Evolutionary conservation across 2,797 vertebrate genomes (phyloP), one percentile per base, ranked within the genome.

Genomic region (Tragopan temminckii): DNA sequence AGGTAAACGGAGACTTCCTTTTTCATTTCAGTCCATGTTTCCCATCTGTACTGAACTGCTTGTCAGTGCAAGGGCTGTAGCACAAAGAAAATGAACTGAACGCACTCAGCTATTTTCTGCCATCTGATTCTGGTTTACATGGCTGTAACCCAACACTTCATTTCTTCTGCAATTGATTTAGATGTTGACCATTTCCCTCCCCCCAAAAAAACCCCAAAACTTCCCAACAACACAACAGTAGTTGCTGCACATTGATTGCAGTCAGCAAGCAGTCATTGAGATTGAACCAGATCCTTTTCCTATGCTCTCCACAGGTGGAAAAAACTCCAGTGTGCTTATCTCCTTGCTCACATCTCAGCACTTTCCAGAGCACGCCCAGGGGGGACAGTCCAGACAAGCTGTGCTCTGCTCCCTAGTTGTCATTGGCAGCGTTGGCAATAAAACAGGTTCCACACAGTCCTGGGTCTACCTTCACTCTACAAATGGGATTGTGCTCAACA

Each of bases 41-140:
- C 78, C 85, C 52, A 36, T 36, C 71, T 12, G 5, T 31, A 50
- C 50, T 11, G 55, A 91, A 50, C 68, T 59, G 69, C 52, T 58
- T 42, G 33, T 64, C 78, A 76, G 6, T 24, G 43, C 71, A 38
- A 46, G 72, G 72, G 58, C 35, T 89, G 33, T 21, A 85, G 68
- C 45, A 43, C 48, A 45, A 59, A 74, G 64, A 33, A 72, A 74
- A 74, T 1, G 5, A 87, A 75, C 84, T 64, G 31, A 31, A 8
- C 25, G 66, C 71, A 38, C 64, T 71, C 36, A 35, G 67, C 85
- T 67, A 82, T 33, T 45, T 70, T 78, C 84, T 87, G 67, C 31
- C 57, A 68, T n/a, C 61, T 64, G 75, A 67, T 50, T 57, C 69
- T 70, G 80, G 25, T 29, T 68, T 45, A 25, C 48, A 58, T 62